Evolutionary conservation across 2,888 invertebrate genomes (phyloP), one percentile per base, ranked within the genome.

Genomic region (Leptinotarsa juncta): DNA sequence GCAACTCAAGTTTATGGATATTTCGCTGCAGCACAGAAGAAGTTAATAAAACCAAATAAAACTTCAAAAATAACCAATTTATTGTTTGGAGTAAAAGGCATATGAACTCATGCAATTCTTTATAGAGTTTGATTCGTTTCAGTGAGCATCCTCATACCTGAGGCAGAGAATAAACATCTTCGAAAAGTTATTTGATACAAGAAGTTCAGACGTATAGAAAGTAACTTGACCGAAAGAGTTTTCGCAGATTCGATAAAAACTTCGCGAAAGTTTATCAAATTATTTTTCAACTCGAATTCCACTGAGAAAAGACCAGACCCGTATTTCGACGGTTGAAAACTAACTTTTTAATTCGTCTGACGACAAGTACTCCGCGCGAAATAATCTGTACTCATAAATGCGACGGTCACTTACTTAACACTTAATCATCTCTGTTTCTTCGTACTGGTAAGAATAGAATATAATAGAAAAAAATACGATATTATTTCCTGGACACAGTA

Each of bases 71-170:
- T 3, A 32, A 42, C 16, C 32, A 62, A 62, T 62, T 18, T 62
- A 62, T 26, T 62, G 62, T 62, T 62, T 42, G 62, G 10, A 62
- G 42, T 42, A 32, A 32, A 62, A 62, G 62, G 62, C 62, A 62
- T 26, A 60, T 62, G 62, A 62, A 62, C 62, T 62, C n/a, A 62
- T 62, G 62, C 62, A 32, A 62, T 62, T 26, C 62, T 18, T 62
- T 62, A 62, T 62, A 42, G 16, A 62, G 26, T 62, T 62, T 10
- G n/a, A 18, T 62, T 42, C 62, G 62, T 16, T 62, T 18, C 62
- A 32, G 32, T 62, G 62, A n/a, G 62, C 62, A 62, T 62, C 16
- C 42, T 57, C 57, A 20, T 57, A 57, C 57, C 18, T 20, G 18
- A 42, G 42, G n/a, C n/a, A 62, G n/a, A 32, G 32, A 62, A 62